phyloP scores from a whole-genome alignment of 2,113 vertebrate species.

The Callochromis pleurospilus region DNA sequence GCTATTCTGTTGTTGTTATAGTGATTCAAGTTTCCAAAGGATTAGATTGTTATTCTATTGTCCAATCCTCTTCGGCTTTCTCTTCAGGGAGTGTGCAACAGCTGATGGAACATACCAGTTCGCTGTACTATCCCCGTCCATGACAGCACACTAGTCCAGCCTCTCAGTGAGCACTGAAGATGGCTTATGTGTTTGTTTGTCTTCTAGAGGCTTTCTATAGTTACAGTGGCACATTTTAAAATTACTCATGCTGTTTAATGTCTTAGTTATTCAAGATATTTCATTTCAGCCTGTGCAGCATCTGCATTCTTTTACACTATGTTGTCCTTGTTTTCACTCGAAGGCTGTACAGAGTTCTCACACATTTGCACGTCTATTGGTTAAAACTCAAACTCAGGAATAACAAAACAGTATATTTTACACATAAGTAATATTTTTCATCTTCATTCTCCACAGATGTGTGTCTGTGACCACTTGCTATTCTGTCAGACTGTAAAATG shows the following conservation, averaged over 20 bases:
- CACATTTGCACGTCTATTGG: neutral
- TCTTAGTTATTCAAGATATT: neutral
- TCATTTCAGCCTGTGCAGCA: neutral
- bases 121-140: neutral
- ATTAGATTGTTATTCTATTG: slow-evolving; percentile 35
- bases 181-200: neutral
- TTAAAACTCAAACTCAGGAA: neutral
- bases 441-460: neutral
- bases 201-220: neutral
- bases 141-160: neutral
- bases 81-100: slow-evolving; percentile 40
- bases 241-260: neutral
- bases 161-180: neutral
- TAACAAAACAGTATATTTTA: neutral
- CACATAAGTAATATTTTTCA: neutral
- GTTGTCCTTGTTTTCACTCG: neutral
- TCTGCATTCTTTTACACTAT: neutral
- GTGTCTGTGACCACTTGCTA: neutral
- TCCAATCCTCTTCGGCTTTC: neutral
- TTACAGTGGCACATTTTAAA: neutral
- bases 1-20: neutral
- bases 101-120: slow-evolving; percentile 61
- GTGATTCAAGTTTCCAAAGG: slow-evolving; percentile 36
- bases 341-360: neutral
- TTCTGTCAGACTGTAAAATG: neutral